These are phyloP conservation scores for Melospiza melodia DNA, from an alignment of 2,113 vertebrate genomes.

Conservation along the genomic window DNA sequence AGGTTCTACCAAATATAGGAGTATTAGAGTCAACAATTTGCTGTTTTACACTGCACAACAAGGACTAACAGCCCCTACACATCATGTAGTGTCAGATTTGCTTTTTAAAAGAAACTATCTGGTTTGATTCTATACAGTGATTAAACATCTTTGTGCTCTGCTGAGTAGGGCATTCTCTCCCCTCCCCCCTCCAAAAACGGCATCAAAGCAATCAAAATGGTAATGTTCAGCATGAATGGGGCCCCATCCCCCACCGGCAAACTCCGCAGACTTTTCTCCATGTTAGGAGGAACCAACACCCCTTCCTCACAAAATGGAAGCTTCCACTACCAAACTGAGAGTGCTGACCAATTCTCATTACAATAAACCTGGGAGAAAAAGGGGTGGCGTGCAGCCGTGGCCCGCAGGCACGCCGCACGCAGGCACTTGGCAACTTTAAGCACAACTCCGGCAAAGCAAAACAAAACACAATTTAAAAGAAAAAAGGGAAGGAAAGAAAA, in stretches of 20 bases:
- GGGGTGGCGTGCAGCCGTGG: conserved; percentile 5
- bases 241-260: conserved; percentile 87
- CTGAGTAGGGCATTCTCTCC: conserved; percentile 85
- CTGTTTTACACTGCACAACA: conserved; percentile 30
- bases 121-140: conserved; percentile 78
- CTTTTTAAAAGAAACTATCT: conserved; percentile 70
- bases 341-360: conserved; percentile 71
- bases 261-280: conserved; percentile 95
- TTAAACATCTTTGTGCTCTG: conserved; percentile 84
- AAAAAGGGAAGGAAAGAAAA: neutral
- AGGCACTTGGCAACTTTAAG: conserved; percentile 42
- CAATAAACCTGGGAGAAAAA: conserved; percentile 48
- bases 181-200: conserved; percentile 91
- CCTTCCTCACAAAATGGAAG: conserved; percentile 94
- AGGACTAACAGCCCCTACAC: conserved; percentile 43
- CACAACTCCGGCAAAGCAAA: conserved; percentile 8
- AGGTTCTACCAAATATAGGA: neutral
- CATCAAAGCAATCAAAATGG: conserved; percentile 99
- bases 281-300: conserved; percentile 84
- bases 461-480: neutral
- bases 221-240: conserved; percentile 94
- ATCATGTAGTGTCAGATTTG: conserved; percentile 39
- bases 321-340: conserved; percentile 90
- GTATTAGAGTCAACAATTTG: conserved; percentile 70
- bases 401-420: neutral